phyloP scores from a whole-genome alignment of 2,797 vertebrate species.

The Cottoperca gobio region DNA sequence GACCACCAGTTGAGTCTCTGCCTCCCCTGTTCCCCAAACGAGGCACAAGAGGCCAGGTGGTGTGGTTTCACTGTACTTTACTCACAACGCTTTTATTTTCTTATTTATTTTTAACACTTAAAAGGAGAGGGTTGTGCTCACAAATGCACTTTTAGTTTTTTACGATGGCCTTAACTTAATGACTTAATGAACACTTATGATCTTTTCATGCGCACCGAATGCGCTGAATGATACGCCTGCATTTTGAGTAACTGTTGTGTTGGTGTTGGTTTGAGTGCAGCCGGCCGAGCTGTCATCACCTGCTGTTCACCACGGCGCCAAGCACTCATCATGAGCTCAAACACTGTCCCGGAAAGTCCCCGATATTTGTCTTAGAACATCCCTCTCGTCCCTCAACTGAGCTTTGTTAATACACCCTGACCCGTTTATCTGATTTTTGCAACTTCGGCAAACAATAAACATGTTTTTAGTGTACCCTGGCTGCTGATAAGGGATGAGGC shows the following conservation, averaged over 20 bases:
- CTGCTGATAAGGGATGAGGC: constrained; percentile 31
- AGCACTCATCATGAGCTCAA: constrained; percentile 3
- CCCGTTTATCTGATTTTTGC: constrained; percentile 1
- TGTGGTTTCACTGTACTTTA: background rate
- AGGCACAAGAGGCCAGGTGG: constrained; percentile 24
- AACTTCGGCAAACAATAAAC: constrained; percentile 1
- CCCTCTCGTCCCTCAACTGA: background rate
- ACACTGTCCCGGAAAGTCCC: background rate
- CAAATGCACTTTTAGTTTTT: too few species aligned
- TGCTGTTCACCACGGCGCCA: constrained; percentile 13
- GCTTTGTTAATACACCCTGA: background rate
- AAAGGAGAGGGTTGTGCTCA: background rate
- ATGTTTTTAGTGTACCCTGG: background rate
- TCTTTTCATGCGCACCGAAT: background rate
- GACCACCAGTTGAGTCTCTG: constrained; percentile 47
- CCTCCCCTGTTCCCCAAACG: background rate
- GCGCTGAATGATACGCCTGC: background rate
- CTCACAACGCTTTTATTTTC: background rate
- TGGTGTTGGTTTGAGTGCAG: constrained; percentile 6
- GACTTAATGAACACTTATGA: background rate
- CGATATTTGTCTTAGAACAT: background rate
- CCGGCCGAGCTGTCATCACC: constrained; percentile 30
- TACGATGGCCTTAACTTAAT: background rate
- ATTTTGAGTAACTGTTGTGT: background rate
- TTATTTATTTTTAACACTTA: background rate